Percentiles rank a stretch among this genome's conserved stretches.
Conservation (phyloP, 2,888 invertebrate genomes). For the Sipha maydis region DNA sequence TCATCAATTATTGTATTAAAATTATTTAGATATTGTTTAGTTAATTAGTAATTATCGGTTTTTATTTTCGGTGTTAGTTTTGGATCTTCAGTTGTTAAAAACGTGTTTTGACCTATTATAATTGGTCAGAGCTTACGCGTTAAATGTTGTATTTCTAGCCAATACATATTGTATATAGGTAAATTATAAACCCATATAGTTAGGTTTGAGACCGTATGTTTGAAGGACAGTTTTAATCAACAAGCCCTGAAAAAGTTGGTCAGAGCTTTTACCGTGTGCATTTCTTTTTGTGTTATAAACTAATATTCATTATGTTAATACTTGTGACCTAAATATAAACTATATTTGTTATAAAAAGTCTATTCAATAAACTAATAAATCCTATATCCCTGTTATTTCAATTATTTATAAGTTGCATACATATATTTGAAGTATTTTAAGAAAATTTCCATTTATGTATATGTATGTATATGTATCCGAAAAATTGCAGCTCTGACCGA, state of each 20-base stretch:
- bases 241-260: constrained; percentile 62
- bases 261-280: constrained; percentile 56
- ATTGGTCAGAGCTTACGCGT: constrained; percentile 60
- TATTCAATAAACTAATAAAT: constrained; percentile 17
- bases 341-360: constrained; percentile 42
- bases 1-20: constrained; percentile 48
- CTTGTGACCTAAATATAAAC: constrained; percentile 57
- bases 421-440: constrained; percentile 49
- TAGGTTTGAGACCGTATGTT: constrained; percentile 54
- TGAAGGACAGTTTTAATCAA: constrained; percentile 61
- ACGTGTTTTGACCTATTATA: constrained; percentile 60
- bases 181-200: constrained; percentile 33
- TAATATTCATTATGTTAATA: constrained; percentile 59
- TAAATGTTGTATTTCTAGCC: constrained; percentile 43
- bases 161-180: constrained; percentile 37
- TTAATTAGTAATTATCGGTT: constrained; percentile 44
- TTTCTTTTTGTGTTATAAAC: constrained; percentile 47
- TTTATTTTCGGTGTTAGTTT: constrained; percentile 33
- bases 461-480: constrained; percentile 31
- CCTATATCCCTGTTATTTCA: constrained; percentile 32
- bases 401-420: constrained; percentile 54
- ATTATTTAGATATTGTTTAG: constrained; percentile 42
- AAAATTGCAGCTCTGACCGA: constrained; percentile 61
- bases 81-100: constrained; percentile 60
- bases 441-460: constrained; percentile 2